Evolutionary conservation across 2,888 invertebrate genomes (phyloP).

Genomic region (Pristionchus fissidentatus): DNA sequence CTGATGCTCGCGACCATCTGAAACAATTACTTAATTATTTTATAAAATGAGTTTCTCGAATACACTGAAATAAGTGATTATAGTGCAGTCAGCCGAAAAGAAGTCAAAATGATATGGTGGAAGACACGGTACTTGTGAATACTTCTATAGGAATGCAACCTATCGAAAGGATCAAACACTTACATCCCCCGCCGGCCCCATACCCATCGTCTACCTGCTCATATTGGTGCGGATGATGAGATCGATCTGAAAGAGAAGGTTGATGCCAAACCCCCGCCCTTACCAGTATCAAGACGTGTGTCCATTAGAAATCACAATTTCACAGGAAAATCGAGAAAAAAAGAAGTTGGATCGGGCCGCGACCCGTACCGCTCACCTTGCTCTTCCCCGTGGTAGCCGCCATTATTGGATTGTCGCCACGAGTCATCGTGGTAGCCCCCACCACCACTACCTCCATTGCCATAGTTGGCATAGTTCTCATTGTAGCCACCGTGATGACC

Average conservation of each 20-base stretch:
- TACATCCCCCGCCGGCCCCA: constrained; percentile 34
- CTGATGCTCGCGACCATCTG: not conserved
- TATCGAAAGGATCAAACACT: not conserved
- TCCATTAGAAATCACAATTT: too few species aligned
- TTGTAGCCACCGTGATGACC: not conserved
- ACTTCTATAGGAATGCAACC: not conserved
- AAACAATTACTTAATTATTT: not conserved
- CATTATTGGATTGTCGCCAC: constrained; percentile 8
- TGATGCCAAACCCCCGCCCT: not conserved
- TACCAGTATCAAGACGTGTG: not conserved
- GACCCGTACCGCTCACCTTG: not conserved
- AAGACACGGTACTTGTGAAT: not conserved
- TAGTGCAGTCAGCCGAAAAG: not conserved
- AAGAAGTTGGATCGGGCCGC: not conserved
- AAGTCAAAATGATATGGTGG: not conserved
- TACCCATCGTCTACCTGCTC: constrained; percentile 44
- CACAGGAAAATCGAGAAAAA: not conserved
- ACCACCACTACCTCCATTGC: too few species aligned
- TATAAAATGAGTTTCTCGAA: not conserved
- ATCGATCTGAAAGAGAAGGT: not conserved
- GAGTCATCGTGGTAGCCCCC: not conserved
- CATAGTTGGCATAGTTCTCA: not conserved
- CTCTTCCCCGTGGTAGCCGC: constrained; percentile 3
- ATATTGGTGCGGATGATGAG: not conserved
- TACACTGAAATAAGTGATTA: not conserved